A percentile compares a stretch with the other conserved stretches of the same genome.
Evolutionary conservation across 2,113 vertebrate genomes (phyloP).

Genomic region (Rynchops niger): DNA sequence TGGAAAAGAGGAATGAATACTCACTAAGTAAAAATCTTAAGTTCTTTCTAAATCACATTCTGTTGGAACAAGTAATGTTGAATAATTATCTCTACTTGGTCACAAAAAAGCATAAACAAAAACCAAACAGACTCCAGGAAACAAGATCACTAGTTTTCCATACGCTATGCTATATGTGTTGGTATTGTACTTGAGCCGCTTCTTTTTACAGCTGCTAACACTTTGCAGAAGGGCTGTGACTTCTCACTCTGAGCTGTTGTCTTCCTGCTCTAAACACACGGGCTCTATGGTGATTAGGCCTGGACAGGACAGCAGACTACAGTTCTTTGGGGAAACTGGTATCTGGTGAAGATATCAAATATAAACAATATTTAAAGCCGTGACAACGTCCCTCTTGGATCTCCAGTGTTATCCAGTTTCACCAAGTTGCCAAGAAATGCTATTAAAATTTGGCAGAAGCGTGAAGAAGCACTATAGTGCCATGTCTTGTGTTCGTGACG

Average conservation of each 20-base stretch:
- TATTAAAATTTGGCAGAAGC: slow-evolving; percentile 54
- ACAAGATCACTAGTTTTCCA: background rate
- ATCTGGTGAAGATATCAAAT: slow-evolving; percentile 43
- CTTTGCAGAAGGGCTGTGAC: slow-evolving; percentile 1
- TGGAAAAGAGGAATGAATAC: background rate
- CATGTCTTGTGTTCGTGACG: background rate
- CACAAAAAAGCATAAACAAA: slow-evolving; percentile 15
- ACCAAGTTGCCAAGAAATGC: slow-evolving; percentile 44
- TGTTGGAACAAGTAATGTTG: background rate
- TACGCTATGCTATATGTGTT: background rate
- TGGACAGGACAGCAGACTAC: background rate
- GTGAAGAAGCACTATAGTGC: background rate
- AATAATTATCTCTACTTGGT: background rate
- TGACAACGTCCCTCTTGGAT: background rate
- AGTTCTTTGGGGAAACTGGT: background rate
- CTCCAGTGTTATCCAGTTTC: slow-evolving; percentile 46
- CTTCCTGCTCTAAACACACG: background rate
- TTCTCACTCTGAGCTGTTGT: background rate
- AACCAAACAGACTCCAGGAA: slow-evolving; percentile 4
- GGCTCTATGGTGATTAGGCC: background rate
- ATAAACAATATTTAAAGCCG: slow-evolving; percentile 25
- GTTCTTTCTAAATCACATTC: background rate
- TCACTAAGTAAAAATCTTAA: background rate
- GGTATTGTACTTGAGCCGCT: background rate
- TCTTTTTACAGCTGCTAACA: slow-evolving; percentile 1